Conservation (phyloP, 2,797 vertebrate species). For the Otolemur crassicaudatus region DNA sequence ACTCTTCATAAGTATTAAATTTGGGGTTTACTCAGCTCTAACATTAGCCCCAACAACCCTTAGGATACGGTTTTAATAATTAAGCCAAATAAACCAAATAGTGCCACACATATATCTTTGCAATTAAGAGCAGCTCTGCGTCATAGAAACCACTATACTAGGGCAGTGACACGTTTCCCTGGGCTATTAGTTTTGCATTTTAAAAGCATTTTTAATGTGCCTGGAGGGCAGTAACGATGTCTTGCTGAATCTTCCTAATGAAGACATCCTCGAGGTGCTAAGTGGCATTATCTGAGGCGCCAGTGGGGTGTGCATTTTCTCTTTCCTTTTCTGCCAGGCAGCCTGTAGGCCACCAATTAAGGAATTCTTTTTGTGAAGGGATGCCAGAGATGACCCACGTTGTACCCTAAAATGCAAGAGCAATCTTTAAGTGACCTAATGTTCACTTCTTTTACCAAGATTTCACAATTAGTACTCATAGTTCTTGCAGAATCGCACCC, state of each 20-base stretch:
- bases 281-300: background rate
- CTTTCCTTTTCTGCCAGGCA: background rate
- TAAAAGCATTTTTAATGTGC: constrained; percentile 25
- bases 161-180: background rate
- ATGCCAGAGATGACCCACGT: background rate
- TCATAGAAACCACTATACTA: background rate
- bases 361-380: background rate
- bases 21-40: background rate
- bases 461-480: background rate
- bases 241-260: background rate
- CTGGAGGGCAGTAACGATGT: background rate
- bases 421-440: background rate
- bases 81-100: constrained; percentile 51
- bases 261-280: background rate
- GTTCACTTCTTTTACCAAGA: background rate
- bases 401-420: background rate
- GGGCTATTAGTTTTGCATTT: background rate
- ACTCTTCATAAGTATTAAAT: background rate
- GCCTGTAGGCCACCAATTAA: background rate
- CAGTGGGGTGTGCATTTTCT: background rate
- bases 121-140: constrained; percentile 27
- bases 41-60: constrained; percentile 10
- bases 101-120: background rate
- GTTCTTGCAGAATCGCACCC: background rate
- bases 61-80: constrained; percentile 59